Conservation (phyloP, 1,140 invertebrate species). For the Magallana angulata region DNA sequence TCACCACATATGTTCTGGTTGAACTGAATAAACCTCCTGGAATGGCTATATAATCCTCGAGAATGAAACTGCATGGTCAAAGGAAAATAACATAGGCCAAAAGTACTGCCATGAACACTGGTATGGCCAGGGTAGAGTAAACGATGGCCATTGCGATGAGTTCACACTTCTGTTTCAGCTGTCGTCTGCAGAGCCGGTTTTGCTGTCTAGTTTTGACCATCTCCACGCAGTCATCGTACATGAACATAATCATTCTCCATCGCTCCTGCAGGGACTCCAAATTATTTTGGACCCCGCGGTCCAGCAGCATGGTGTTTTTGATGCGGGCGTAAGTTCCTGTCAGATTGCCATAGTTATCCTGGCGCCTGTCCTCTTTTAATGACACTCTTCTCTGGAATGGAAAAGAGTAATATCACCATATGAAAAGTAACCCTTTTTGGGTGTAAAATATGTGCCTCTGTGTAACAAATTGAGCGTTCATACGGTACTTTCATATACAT, state of each 20-base stretch:
- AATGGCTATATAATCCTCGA: no score
- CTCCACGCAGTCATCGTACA: constrained; percentile 70
- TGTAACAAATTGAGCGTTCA: no score
- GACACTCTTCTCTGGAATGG: constrained; percentile 62
- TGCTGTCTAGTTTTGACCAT: constrained; percentile 44
- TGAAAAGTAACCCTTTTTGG: no score
- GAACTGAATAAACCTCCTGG: no score
- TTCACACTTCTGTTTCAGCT: constrained; percentile 28
- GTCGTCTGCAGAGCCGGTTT: neutral
- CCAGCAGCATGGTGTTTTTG: constrained; percentile 59
- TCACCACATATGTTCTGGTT: no score
- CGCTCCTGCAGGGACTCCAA: constrained; percentile 67
- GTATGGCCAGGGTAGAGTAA: constrained; percentile 34
- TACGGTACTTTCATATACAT: no score
- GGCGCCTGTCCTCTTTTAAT: constrained; percentile 48
- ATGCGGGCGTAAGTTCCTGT: constrained; percentile 63
- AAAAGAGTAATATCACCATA: constrained; percentile 14
- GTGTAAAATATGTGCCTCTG: no score
- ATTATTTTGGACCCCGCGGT: constrained; percentile 61
- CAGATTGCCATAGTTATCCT: constrained; percentile 62
- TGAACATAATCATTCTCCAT: constrained; percentile 71
- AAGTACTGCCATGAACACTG: constrained; percentile 15
- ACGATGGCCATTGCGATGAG: constrained; percentile 42
- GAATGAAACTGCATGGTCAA: neutral
- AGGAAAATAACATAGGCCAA: constrained; percentile 43